Evolutionary conservation across 92 coral and sea anemone species (phyloP).

Genomic region (Pocillopora meandrina): DNA sequence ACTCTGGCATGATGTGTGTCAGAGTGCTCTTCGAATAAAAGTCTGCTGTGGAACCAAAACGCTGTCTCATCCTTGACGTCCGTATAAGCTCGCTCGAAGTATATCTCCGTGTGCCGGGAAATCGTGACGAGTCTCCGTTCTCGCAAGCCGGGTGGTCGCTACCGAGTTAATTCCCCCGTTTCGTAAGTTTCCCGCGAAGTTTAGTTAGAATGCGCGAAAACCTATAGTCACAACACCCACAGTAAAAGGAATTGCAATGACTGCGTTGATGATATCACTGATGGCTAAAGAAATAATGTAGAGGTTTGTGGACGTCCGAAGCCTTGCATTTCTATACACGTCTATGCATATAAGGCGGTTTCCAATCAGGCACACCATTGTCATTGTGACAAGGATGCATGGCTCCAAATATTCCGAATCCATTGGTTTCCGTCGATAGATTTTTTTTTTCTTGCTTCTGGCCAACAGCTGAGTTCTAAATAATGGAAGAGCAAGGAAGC

Average conservation of each 20-base stretch:
- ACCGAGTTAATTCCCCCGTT: no score
- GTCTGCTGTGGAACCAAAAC: no score
- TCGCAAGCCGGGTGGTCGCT: no score
- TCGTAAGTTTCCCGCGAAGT: no score
- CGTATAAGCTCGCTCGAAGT: no score
- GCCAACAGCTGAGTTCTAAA: no score
- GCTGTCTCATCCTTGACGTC: no score
- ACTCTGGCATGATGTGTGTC: no score
- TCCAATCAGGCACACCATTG: slow-evolving; percentile 15
- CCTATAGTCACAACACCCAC: slow-evolving; percentile 9
- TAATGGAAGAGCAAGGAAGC: not conserved
- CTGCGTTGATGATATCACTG: slow-evolving; percentile 31
- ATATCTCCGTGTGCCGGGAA: no score
- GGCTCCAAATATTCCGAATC: not conserved
- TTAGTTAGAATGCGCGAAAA: slow-evolving; percentile 24
- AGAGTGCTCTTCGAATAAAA: no score
- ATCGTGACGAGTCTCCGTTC: no score
- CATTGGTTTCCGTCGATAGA: not conserved
- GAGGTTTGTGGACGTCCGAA: slow-evolving; percentile 39
- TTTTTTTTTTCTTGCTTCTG: not conserved
- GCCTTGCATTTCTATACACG: slow-evolving; percentile 18
- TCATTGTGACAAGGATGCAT: not conserved
- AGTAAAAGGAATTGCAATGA: slow-evolving; percentile 20
- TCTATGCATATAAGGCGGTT: slow-evolving; percentile 29
- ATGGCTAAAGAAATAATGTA: slow-evolving; percentile 30